Base-by-base conservation (phyloP, 2,888 invertebrate species). In the Tanytarsus gracilentus region DNA sequence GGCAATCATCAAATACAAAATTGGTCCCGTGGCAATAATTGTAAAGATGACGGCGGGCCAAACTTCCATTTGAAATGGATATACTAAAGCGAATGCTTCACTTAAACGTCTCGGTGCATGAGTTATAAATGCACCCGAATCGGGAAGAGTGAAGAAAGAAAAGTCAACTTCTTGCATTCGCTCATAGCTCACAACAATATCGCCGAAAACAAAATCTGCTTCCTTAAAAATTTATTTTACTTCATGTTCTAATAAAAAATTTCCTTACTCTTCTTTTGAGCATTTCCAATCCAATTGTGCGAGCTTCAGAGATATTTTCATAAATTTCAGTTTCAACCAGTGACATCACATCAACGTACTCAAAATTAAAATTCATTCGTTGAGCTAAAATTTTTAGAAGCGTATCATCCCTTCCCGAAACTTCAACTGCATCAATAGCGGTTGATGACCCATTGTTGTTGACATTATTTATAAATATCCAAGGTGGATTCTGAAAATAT, bases 51-150 rank as follows among this genome's bases (percentile, higher is more conserved):
- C 79, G 25, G 82, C 77, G 0, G 86, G 85, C 87, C 86, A 87
- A 0, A 87, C 86, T 73, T 85, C 79, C 78, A 81, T 82, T 61
- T 81, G 81, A 67, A 87, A 87, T 1, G 87, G 86, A 52, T 86
- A 76, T 63, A 87, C 77, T 18, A 87, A 77, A 8, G 86, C 86
- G 16, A 86, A 67, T 0, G 86, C 85, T 68, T 87, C 86, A 65
- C 85, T 87, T 1, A 87, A 72, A 61, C 79, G 79, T 0, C 83
- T 80, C 0, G 87, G 86, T 0, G 86, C 83, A 65, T 86, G 86
- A 0, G 86, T 87, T 1, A 85, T 77, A 67, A 87, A 87, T 0
- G 86, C 86, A 0, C 85, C 86, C 16, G 85, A 86, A 67, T 87
- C 87, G 0, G 86, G 85, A 36, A 87, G 72, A 0, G 86, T 87